A percentile compares a stretch with the other conserved stretches of the same genome.
Conservation (phyloP, 2,888 invertebrate genomes). For the Nephrocerus scutellatus region DNA sequence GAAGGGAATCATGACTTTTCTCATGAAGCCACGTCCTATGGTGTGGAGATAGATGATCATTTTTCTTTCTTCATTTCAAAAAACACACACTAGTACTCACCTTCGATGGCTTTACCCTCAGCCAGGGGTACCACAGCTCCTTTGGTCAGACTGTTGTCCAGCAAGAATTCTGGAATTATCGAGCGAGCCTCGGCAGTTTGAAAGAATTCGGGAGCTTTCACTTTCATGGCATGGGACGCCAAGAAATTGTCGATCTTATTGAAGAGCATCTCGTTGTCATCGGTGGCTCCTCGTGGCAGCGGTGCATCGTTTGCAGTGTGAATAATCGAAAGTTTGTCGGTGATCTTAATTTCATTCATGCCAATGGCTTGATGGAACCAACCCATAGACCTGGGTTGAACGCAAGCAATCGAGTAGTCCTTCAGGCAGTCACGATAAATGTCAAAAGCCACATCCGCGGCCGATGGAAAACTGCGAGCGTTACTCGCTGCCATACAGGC, state of each 20-base stretch:
- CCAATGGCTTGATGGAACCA: slow-evolving; percentile 64
- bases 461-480: slow-evolving; percentile 45
- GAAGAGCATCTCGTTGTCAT: slow-evolving; percentile 51
- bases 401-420: slow-evolving; percentile 64
- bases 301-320: slow-evolving; percentile 52
- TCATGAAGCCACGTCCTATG: slow-evolving; percentile 76
- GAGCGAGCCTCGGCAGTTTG: slow-evolving; percentile 41
- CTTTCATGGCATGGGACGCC: slow-evolving; percentile 66
- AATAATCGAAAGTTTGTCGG: slow-evolving; percentile 67
- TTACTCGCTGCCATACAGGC: slow-evolving; percentile 22
- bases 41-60: slow-evolving; percentile 40
- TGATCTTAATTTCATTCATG: slow-evolving; percentile 65
- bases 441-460: slow-evolving; percentile 57
- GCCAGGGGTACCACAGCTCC: slow-evolving; percentile 64
- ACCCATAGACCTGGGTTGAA: slow-evolving; percentile 68
- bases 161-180: slow-evolving; percentile 38
- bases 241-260: slow-evolving; percentile 69
- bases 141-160: slow-evolving; percentile 52
- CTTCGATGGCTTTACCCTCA: slow-evolving; percentile 49
- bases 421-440: slow-evolving; percentile 63
- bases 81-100: slow-evolving; percentile 21
- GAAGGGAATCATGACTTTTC: slow-evolving; percentile 79
- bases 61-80: no score
- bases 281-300: slow-evolving; percentile 36
- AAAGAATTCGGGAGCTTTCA: slow-evolving; percentile 64